A percentile compares a stretch with the other conserved stretches of the same genome.
Conservation (phyloP, 1,140 invertebrate species). For the Drosophila mojavensis region DNA sequence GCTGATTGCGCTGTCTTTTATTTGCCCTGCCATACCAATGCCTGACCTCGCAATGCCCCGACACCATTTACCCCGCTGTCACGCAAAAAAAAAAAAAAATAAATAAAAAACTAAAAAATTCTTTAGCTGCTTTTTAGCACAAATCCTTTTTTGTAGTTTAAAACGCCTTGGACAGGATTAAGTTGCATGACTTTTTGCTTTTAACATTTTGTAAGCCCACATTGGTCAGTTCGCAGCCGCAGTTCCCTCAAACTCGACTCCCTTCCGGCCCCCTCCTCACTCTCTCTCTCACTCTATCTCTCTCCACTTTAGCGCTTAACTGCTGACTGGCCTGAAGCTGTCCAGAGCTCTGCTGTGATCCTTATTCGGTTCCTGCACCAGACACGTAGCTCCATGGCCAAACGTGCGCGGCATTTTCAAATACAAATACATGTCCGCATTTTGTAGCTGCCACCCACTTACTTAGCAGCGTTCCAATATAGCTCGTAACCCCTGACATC, state of each 20-base stretch:
- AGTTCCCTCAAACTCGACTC: background rate
- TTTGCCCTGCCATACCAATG: background rate
- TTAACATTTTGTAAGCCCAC: constrained; percentile 70
- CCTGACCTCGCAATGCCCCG: background rate
- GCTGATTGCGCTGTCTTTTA: constrained; percentile 31
- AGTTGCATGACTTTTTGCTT: constrained; percentile 81
- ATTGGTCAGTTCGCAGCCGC: constrained; percentile 36
- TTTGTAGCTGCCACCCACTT: constrained; percentile 64
- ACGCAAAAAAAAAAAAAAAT: constrained; percentile 24
- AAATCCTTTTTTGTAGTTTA: constrained; percentile 80
- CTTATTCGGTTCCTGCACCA: constrained; percentile 59
- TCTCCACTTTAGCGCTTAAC: constrained; percentile 12
- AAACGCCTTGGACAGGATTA: constrained; percentile 81
- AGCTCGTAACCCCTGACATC: background rate
- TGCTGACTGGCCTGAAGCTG: constrained; percentile 48
- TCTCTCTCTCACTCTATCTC: background rate
- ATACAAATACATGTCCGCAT: constrained; percentile 72
- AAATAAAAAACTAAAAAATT: background rate
- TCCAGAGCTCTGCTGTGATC: constrained; percentile 1
- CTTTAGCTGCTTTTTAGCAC: constrained; percentile 72
- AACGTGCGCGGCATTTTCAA: constrained; percentile 74
- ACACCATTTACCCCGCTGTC: background rate
- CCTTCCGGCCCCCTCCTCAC: background rate
- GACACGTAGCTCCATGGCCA: constrained; percentile 70
- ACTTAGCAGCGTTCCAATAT: constrained; percentile 21